Evolutionary conservation across 2,113 vertebrate genomes (phyloP).

Genomic region (Coptodon rendalli): DNA sequence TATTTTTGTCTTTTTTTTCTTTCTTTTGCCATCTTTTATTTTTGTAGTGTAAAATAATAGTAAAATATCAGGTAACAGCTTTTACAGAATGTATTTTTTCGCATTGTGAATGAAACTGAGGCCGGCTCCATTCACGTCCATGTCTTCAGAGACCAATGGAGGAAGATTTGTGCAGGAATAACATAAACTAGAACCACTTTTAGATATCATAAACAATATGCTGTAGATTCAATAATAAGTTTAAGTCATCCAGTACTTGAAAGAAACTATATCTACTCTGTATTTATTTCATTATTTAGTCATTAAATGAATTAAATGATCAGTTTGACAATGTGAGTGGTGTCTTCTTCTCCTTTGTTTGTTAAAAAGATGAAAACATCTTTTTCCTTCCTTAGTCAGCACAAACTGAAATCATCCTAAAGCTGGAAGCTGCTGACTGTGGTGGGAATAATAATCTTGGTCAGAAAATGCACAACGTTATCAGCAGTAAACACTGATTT

Average conservation of each 20-base stretch:
- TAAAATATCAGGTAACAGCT: neutral
- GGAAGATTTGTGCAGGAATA: neutral
- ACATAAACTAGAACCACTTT: neutral
- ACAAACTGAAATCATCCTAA: neutral
- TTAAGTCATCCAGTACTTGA: constrained; percentile 39
- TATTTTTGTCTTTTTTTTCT: neutral
- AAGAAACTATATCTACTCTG: constrained; percentile 24
- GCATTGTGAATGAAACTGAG: constrained; percentile 1
- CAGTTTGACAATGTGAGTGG: neutral
- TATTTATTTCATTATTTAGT: constrained; percentile 23
- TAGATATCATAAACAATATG: neutral
- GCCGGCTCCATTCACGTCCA: neutral
- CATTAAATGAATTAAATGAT: constrained; percentile 16
- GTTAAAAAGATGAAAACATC: neutral
- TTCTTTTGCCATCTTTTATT: neutral
- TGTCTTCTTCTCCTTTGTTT: neutral
- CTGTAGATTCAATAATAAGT: constrained; percentile 15
- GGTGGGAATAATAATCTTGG: neutral
- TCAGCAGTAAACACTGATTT: neutral
- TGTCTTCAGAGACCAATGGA: neutral
- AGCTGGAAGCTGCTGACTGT: neutral
- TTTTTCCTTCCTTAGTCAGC: neutral
- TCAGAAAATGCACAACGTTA: neutral
- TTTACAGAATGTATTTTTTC: constrained; percentile 23
- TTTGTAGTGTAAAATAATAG: neutral